Percentiles rank a stretch among this genome's conserved stretches.
These are phyloP conservation scores for Eilema griseolum DNA, from an alignment of 2,888 invertebrate species.

Conservation along the genomic window DNA sequence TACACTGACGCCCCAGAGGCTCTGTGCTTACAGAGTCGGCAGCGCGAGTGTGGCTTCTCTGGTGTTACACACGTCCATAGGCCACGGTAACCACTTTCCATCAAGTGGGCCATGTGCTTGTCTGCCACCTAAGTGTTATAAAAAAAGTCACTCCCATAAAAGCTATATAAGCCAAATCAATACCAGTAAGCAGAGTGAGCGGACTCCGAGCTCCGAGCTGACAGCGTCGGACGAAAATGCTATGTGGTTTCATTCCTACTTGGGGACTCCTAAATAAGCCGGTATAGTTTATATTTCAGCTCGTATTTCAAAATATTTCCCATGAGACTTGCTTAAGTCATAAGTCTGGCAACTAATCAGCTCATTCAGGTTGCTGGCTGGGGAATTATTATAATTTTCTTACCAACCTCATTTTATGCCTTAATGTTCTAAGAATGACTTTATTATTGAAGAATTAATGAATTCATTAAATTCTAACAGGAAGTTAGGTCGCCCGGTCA, in stretches of 20 bases:
- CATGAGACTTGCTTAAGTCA: conserved; percentile 62
- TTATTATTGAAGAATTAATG: conserved; percentile 29
- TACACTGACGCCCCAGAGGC: too few species aligned
- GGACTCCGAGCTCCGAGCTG: not conserved
- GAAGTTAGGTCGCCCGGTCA: conserved; percentile 55
- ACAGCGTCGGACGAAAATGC: not conserved
- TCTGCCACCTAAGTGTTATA: too few species aligned
- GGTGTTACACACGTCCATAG: too few species aligned
- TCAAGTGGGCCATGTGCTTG: too few species aligned
- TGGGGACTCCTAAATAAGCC: conserved; percentile 58
- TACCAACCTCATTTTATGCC: conserved; percentile 14
- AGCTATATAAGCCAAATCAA: not conserved
- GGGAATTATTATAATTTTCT: conserved; percentile 45
- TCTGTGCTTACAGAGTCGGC: too few species aligned
- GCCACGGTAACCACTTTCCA: too few species aligned
- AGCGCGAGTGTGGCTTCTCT: too few species aligned
- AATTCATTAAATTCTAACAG: conserved; percentile 50
- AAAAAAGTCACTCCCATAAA: not conserved
- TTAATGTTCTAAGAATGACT: conserved; percentile 14
- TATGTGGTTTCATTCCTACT: conserved; percentile 21
- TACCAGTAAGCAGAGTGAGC: not conserved
- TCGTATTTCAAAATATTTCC: conserved; percentile 78
- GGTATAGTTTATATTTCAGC: conserved; percentile 64
- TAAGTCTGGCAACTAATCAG: conserved; percentile 17
- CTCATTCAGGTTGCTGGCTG: conserved; percentile 30